Evolutionary conservation across 1,140 invertebrate species (phyloP), one percentile per base, ranked within the genome.

Genomic region (Zaprionus lachaisei): DNA sequence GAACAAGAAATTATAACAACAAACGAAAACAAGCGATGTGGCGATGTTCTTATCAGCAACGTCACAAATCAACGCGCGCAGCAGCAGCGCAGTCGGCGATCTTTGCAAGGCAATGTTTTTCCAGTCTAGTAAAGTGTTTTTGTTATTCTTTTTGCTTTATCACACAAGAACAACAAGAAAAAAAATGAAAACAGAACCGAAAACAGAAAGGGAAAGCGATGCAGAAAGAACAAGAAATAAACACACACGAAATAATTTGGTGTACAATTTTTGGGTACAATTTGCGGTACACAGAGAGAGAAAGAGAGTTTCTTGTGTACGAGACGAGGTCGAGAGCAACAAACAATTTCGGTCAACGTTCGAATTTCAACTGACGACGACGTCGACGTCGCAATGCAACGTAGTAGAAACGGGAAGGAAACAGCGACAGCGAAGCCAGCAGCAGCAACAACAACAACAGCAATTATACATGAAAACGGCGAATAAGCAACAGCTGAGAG

Each of bases 331-430:
- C 34, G 56, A 61, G 71, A 68, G 61, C 76, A 84, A 84, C 86
- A 84, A 84, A 84, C 86, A 84, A 85, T 82, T 89, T 90, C 85
- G 86, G 82, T 90, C 85, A 91, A 90, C 85, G 85, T 89, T 91
- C 71, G 76, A 82, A 90, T 80, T 90, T 90, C 85, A 82, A 89
- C 82, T 85, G 85, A 82, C 54, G 26, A 49, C 74, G 69, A 38
- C 63, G 74, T 63, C 74, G 62, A 41, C 72, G 58, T 51, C 72
- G 58, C 63, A 89, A 68, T 89, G 85, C 85, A 84, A 79, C 68
- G 68, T 84, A 77, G 78, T 83, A 71, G 76, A 80, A 77, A 79
- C 76, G 73, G 83, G 76, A 85, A 85, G 81, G 77, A 86, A 87
- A 80, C 76, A 72, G 71, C 62, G 62, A 11, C 26, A 72, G 14